Base-by-base conservation (phyloP, 1,140 invertebrate species). In the Calycopis cecrops region DNA sequence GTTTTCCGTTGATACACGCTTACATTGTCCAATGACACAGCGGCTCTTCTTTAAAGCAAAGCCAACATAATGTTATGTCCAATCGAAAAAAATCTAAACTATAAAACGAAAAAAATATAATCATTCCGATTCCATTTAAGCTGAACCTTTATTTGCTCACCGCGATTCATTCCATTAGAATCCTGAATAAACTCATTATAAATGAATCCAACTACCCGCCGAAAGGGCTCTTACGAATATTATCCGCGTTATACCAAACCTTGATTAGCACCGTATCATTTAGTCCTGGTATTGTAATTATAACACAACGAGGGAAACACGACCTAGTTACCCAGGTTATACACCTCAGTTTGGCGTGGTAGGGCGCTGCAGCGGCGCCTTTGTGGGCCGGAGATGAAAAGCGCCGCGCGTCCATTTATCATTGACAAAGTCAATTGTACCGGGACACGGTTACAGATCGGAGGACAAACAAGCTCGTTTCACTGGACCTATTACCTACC, bases 201-300 rank as follows among this genome's bases (percentile, higher is more conserved):
- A 53, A 34, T 85, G 79, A 85, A 86, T 83, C 51, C 62, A 74
- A 78, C 79, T 75, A 65, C 73, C 74, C 81, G 78, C 75, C 78
- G 83, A 86, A 85, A 83, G 76, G 65, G 48, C 79, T 74, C 79
- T 85, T 86, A 85, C 77, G 79, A 16, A 83, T 83, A 84, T 85
- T 86, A 86, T 81, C 79, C 73, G 72, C 79, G 67, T 83, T 85
- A 86, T 85, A 79, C 78, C 76, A 72, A 59, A 67, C 69, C 69
- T 86, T 86, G 83, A 86, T 86, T 86, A 85, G 78, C 80, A 85
- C 78, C 76, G 74, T 86, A 85, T 86, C 81, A 86, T 85, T 86
- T 83, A 85, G 83, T 80, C 81, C 76, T 76, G 75, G 21, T 69
- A 51, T 73, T 77, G 81, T 86, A 86, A 86, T 86, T 85, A 85